These are phyloP conservation scores for Forbesichthys papilliferus DNA, from an alignment of 2,113 vertebrate genomes.

Conservation along the genomic window DNA sequence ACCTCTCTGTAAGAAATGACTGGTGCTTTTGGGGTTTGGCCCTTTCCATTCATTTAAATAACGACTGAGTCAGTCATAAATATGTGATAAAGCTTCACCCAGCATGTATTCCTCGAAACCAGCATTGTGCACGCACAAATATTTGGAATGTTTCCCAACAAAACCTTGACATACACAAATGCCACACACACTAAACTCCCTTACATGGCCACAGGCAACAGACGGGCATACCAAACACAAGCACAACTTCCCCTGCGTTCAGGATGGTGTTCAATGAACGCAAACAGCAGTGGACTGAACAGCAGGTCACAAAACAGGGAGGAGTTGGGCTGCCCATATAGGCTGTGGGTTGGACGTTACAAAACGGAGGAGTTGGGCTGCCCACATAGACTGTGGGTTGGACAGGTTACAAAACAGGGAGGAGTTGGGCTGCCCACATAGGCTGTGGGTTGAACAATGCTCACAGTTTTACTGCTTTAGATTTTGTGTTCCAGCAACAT, in stretches of 20 bases:
- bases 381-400: too few species aligned
- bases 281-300: too few species aligned
- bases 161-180: neutral
- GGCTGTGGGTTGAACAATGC: too few species aligned
- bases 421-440: too few species aligned
- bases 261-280: neutral
- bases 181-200: neutral
- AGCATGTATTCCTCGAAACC: constrained; percentile 16
- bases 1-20: neutral
- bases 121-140: neutral
- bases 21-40: neutral
- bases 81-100: constrained; percentile 6
- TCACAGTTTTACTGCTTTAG: too few species aligned
- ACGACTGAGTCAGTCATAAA: neutral
- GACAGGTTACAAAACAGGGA: too few species aligned
- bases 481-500: too few species aligned
- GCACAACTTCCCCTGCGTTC: neutral
- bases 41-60: constrained; percentile 16
- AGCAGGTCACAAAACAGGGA: too few species aligned
- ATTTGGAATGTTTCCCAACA: neutral
- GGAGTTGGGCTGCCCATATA: too few species aligned
- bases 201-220: neutral
- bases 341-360: too few species aligned
- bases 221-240: neutral
- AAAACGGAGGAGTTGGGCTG: too few species aligned